phyloP scores from a whole-genome alignment of 2,113 vertebrate species.

The Dendrocopos noguchii region DNA sequence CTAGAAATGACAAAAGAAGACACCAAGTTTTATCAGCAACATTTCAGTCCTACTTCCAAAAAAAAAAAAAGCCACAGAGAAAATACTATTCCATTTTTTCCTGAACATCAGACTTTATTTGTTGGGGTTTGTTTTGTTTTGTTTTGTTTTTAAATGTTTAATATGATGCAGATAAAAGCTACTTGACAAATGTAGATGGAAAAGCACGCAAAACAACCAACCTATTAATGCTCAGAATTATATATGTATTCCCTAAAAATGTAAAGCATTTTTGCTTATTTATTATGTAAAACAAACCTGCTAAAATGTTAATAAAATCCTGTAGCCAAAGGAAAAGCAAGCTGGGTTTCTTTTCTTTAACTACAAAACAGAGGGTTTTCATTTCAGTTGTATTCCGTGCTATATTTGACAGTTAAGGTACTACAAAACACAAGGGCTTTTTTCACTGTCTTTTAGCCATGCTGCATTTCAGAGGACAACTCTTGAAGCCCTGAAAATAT shows the following conservation, averaged over 20 bases:
- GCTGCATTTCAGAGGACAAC: not conserved
- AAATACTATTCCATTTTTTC: slow-evolving; percentile 7
- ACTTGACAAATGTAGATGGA: slow-evolving; percentile 54
- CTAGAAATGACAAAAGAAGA: not conserved
- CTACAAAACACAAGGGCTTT: not conserved
- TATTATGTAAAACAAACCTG: slow-evolving; percentile 75
- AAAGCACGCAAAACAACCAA: slow-evolving; percentile 10
- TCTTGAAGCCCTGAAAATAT: not conserved
- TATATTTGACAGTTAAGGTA: not conserved
- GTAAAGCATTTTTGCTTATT: slow-evolving; percentile 79
- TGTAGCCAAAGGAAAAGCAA: slow-evolving; percentile 58
- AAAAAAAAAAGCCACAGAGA: not conserved
- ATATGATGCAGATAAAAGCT: slow-evolving; percentile 54
- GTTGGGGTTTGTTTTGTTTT: not conserved
- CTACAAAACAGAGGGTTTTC: slow-evolving; percentile 22
- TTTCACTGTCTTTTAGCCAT: not conserved
- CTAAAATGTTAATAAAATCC: slow-evolving; percentile 75
- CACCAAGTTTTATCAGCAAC: not conserved
- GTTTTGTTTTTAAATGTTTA: not conserved
- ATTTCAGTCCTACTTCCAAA: not conserved
- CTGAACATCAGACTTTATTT: slow-evolving; percentile 43
- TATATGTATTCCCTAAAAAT: slow-evolving; percentile 70
- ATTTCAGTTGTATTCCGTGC: not conserved
- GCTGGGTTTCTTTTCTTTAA: not conserved
- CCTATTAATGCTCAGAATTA: slow-evolving; percentile 68